Evolutionary conservation across 2,888 invertebrate species (phyloP), one percentile per base, ranked within the genome.

Genomic region (Beris chalybata): DNA sequence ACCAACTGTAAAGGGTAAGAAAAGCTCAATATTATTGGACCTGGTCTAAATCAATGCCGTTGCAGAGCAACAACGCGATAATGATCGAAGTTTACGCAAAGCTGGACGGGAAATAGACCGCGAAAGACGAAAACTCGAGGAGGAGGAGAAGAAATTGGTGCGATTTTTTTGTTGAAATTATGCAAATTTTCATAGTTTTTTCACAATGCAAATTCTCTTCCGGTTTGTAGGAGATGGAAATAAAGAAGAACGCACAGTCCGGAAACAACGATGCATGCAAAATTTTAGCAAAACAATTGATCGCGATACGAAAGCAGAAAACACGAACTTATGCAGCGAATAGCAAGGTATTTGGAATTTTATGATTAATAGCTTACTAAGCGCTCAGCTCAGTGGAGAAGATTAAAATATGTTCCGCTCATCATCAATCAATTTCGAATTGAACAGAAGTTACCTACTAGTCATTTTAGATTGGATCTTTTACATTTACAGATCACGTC

Each of bases 221-320:
- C n/a, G n/a, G n/a, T n/a, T n/a, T n/a, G n/a, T 76, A 92, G 89
- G 92, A 93, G 82, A 81, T 87, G 78, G 95, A 96, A 78, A 96
- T 96, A 58, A 93, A 91, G 76, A 93, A 92, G 75, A 85, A 90
- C 79, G 95, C 95, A 0, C 91, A 92, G 75, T 87, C 90, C 75
- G 95, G 95, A 7, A 91, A 96, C 76, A 90, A 89, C 75, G 92
- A 93, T 75, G 92, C 90, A 9, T 90, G 89, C 73, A 87, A 86
- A 73, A 84, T 94, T 70, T 82, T 96, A 71, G 96, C 96, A 1
- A 95, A 95, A 77, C 95, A 96, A 79, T 81, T 97, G 61, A 87
- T 97, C 0, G 89, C 92, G 75, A 77, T 96, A 68, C 84, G 96
- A 59, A 95, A 95, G 78, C 95, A 95, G 76, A 95, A 93, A 77